These are phyloP conservation scores for Poeciliopsis presidionis DNA, from an alignment of 2,797 vertebrate genomes.

Conservation along the genomic window DNA sequence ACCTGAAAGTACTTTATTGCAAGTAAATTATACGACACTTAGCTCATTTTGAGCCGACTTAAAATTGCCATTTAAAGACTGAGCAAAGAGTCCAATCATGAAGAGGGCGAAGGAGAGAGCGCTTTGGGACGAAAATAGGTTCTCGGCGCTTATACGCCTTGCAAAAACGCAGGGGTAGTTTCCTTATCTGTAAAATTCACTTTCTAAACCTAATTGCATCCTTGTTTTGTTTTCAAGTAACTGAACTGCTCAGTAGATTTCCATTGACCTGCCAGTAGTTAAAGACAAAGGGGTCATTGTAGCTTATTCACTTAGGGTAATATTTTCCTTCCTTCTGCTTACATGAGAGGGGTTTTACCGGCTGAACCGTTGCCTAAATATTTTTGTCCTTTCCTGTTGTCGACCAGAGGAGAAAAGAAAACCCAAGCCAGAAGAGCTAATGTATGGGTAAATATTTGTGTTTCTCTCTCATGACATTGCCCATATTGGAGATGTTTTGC, in stretches of 20 bases:
- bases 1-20: slow-evolving; percentile 25
- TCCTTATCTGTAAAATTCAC: slow-evolving; percentile 25
- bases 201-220: not conserved
- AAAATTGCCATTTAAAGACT: slow-evolving; percentile 31
- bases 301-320: slow-evolving; percentile 34
- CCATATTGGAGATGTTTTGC: slow-evolving; percentile 12
- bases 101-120: slow-evolving; percentile 13
- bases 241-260: slow-evolving; percentile 28
- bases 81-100: slow-evolving; percentile 25
- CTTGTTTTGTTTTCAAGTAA: slow-evolving; percentile 32
- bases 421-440: slow-evolving; percentile 1
- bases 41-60: slow-evolving; percentile 24
- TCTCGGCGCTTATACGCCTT: not conserved
- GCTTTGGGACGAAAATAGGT: slow-evolving; percentile 10
- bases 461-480: slow-evolving; percentile 15
- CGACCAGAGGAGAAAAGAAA: slow-evolving; percentile 16
- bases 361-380: slow-evolving; percentile 27
- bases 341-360: slow-evolving; percentile 32
- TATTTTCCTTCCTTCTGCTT: slow-evolving; percentile 57
- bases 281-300: slow-evolving; percentile 61
- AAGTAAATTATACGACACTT: slow-evolving; percentile 12
- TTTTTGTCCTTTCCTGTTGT: slow-evolving; percentile 14
- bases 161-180: slow-evolving; percentile 7
- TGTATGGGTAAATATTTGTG: slow-evolving; percentile 5
- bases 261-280: slow-evolving; percentile 46